Base-by-base conservation (phyloP, 2,797 vertebrate genomes). In the Pangasius sanitwongsei region DNA sequence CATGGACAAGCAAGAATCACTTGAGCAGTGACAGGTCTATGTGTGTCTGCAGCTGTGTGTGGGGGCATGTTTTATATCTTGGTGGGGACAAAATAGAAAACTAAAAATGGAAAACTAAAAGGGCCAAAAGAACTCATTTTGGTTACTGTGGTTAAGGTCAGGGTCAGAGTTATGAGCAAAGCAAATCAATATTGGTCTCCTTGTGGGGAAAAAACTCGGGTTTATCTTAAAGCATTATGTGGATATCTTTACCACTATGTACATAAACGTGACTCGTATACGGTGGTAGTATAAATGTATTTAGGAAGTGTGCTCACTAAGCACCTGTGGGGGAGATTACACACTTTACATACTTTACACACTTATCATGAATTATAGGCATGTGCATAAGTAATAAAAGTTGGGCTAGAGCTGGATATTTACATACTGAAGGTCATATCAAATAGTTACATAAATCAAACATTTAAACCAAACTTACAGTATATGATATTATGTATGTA, bases 1-100 rank as follows among this genome's bases (percentile, higher is more conserved):
- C 85, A 41, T 59, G 31, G n/a, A 75, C 55, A 69, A 69, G 74
- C 87, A 90, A 89, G 81, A 87, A 91, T 77, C 82, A 87, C 84
- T 87, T 23, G 83, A 44, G 34, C 77, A 83, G 83, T 89, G 86
- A 69, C 85, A 87, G 81, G 61, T 82, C 61, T 72, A 31, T 20
- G 28, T 80, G 72, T 31, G 53, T 81, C 11, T 28, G 23, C 53
- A 82, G 23, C 53, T 81, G 13, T 41, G 61, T 70, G 84, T 72
- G 80, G 48, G 23, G 3, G 23, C 12, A 75, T 34, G 57, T 74
- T 80, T 55, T 87, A 48, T 50, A 18, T 41, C 6, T 15, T 28
- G 55, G 18, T 57, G 31, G 53, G 53, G 1, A 44, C 23, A 61
- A 80, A 37, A 25, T 5, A 4, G 18, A 77, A 77, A 50, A 11